Conservation (phyloP, 2,888 invertebrate genomes). For the Campoletis raptor region DNA sequence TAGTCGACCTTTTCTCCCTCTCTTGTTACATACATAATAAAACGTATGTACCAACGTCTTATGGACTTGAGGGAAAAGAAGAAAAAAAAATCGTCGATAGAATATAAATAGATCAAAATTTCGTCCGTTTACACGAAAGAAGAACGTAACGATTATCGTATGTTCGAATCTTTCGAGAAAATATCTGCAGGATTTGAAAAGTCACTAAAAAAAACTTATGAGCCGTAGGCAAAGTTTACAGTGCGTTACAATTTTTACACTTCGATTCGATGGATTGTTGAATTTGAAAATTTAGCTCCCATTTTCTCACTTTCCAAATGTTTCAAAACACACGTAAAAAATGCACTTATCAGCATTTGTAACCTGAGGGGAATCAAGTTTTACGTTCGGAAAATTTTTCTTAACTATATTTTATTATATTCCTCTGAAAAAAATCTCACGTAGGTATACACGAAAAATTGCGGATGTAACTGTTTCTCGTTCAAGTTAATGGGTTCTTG, state of each 20-base stretch:
- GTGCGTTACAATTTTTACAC: not conserved
- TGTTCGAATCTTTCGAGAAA: not conserved
- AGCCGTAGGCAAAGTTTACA: conserved; percentile 1
- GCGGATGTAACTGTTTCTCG: too few relatives aligned
- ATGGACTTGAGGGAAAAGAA: conserved; percentile 9
- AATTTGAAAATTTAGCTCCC: not conserved
- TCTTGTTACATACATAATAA: conserved; percentile 25
- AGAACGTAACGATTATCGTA: not conserved
- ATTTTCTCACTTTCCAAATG: too few relatives aligned
- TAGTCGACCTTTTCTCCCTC: conserved; percentile 49
- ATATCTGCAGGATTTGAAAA: conserved; percentile 7
- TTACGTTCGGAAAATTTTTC: too few relatives aligned
- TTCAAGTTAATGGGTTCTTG: too few relatives aligned
- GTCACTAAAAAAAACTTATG: not conserved
- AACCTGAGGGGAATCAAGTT: too few relatives aligned
- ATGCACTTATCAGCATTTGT: too few relatives aligned
- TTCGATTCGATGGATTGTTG: not conserved
- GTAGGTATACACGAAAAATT: too few relatives aligned
- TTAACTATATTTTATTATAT: too few relatives aligned
- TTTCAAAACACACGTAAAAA: too few relatives aligned
- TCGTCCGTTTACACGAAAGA: conserved; percentile 24
- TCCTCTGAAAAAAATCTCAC: too few relatives aligned
- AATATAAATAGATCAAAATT: conserved; percentile 41
- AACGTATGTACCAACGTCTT: conserved; percentile 44
- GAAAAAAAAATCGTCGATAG: conserved; percentile 47